These are phyloP conservation scores for Sebastes cheni DNA, from an alignment of 2,797 vertebrate genomes.

Conservation along the genomic window DNA sequence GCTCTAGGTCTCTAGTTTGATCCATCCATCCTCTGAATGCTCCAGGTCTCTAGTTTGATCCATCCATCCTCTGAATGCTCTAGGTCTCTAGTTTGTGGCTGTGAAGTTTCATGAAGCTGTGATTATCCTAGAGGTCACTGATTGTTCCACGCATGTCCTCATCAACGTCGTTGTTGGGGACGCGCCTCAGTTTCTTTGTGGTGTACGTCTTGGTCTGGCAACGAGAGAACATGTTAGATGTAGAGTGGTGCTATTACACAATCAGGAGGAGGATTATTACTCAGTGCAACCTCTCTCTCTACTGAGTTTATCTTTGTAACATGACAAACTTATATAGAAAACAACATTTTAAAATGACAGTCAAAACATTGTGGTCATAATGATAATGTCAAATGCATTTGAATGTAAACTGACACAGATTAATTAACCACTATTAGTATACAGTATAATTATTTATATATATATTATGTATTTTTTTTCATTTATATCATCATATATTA, in stretches of 20 bases:
- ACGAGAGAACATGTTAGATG: conserved; percentile 7
- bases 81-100: too few relatives aligned
- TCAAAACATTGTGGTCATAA: too few relatives aligned
- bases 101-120: too few relatives aligned
- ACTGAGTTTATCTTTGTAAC: neutral
- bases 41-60: too few relatives aligned
- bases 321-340: neutral
- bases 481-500: neutral
- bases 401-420: too few relatives aligned
- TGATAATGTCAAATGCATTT: too few relatives aligned
- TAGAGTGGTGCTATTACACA: neutral
- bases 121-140: too few relatives aligned
- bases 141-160: conserved; percentile 72
- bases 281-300: neutral
- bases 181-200: neutral
- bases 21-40: too few relatives aligned
- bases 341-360: neutral
- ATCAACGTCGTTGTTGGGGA: conserved; percentile 62
- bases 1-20: too few relatives aligned
- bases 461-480: neutral
- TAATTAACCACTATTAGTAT: too few relatives aligned
- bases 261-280: neutral
- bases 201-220: neutral
- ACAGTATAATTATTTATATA: neutral
- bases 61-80: too few relatives aligned